Conservation (phyloP, 2,797 vertebrate species). For the Pipistrellus nathusii region DNA sequence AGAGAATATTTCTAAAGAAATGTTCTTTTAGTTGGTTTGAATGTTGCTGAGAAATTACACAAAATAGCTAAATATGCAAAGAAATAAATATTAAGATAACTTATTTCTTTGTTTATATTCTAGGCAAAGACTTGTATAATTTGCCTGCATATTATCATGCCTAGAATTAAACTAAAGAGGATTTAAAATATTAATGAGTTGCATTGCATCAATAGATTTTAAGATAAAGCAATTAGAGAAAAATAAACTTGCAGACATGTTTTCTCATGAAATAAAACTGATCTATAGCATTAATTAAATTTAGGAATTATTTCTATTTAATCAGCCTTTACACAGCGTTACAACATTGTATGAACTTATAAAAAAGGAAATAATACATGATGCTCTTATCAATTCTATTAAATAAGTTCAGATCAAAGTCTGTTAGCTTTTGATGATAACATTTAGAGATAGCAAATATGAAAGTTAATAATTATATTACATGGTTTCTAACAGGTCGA, state of each 20-base stretch:
- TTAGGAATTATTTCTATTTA: constrained; percentile 53
- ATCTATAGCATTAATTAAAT: constrained; percentile 76
- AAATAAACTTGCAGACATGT: constrained; percentile 60
- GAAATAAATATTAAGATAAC: constrained; percentile 34
- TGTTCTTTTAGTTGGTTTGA: constrained; percentile 4
- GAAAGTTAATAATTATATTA: not conserved
- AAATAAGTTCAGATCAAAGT: constrained; percentile 47
- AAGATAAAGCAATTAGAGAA: constrained; percentile 63
- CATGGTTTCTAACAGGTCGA: not conserved
- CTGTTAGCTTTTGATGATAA: not conserved
- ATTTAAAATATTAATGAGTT: constrained; percentile 77
- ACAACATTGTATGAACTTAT: not conserved
- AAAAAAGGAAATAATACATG: constrained; percentile 32
- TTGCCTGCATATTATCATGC: constrained; percentile 27
- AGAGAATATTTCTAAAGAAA: not conserved
- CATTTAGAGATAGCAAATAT: not conserved
- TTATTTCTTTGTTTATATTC: constrained; percentile 51
- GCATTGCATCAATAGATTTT: constrained; percentile 68
- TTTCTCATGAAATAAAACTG: constrained; percentile 72
- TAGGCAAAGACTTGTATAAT: constrained; percentile 28
- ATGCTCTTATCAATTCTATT: not conserved
- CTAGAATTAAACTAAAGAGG: constrained; percentile 61
- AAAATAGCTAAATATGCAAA: constrained; percentile 19
- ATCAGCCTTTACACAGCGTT: constrained; percentile 16
- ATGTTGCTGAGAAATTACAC: not conserved